Percentiles rank a stretch among this genome's conserved stretches.
These are phyloP conservation scores for Cheilosia grossa DNA, from an alignment of 2,888 invertebrate species.

Conservation along the genomic window DNA sequence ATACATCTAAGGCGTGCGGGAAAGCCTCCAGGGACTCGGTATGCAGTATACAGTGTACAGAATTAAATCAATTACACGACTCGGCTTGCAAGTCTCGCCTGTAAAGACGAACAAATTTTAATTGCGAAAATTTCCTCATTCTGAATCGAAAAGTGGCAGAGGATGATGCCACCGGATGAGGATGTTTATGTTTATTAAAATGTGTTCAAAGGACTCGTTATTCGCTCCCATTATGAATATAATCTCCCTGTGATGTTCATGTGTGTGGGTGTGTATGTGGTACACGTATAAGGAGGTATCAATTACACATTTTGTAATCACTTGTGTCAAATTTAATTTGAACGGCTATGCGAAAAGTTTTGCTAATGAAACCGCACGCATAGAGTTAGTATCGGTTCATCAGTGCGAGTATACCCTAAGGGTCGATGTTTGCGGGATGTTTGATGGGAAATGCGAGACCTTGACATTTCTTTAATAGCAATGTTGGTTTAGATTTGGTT, in stretches of 20 bases:
- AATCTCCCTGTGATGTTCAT: neutral
- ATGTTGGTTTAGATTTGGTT: conserved; percentile 5
- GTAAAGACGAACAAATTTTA: conserved; percentile 29
- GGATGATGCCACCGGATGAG: neutral
- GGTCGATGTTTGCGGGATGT: neutral
- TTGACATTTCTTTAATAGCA: conserved; percentile 33
- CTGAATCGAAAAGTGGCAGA: neutral
- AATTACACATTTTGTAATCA: conserved; percentile 67
- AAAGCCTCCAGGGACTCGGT: neutral
- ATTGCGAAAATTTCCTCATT: conserved; percentile 24
- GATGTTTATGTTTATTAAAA: neutral
- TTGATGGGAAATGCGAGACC: conserved; percentile 40
- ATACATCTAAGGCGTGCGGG: neutral
- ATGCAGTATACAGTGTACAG: neutral
- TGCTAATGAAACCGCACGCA: conserved; percentile 23
- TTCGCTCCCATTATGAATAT: neutral
- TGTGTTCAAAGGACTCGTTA: conserved; percentile 24
- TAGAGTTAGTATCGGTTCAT: neutral
- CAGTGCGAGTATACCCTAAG: neutral
- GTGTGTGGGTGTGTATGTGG: neutral
- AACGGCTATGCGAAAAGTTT: conserved; percentile 61
- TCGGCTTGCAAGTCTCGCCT: neutral
- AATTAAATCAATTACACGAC: conserved; percentile 4
- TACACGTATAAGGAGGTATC: conserved; percentile 36
- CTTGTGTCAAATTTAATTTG: conserved; percentile 67